A percentile compares a stretch with the other conserved stretches of the same genome.
Conservation (phyloP, 2,797 vertebrate genomes). For the Enteromius unitaeniatus region DNA sequence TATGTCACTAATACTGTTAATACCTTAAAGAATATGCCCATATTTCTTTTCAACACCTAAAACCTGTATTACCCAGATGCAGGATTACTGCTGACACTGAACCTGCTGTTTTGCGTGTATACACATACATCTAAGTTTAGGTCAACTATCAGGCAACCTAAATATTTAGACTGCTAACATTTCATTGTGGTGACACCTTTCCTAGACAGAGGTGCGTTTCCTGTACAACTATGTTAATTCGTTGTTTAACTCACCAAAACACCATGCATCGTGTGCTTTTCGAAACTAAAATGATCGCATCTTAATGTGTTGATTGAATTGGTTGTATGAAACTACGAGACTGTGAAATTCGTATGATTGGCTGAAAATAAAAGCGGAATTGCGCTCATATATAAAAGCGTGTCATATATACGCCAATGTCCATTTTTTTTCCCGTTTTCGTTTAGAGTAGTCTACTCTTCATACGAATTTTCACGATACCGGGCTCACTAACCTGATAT, state of each 20-base stretch:
- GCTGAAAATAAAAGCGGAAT: not conserved
- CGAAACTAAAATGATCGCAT: not conserved
- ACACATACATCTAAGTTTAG: conserved; percentile 27
- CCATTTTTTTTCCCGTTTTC: too few relatives aligned
- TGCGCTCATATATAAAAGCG: too few relatives aligned
- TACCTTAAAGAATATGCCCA: not conserved
- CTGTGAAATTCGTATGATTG: not conserved
- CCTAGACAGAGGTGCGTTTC: not conserved
- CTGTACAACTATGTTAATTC: not conserved
- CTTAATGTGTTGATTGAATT: not conserved
- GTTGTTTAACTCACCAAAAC: not conserved
- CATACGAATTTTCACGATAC: too few relatives aligned
- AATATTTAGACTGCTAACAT: conserved; percentile 36
- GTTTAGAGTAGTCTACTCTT: too few relatives aligned
- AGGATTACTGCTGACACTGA: not conserved
- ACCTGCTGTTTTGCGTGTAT: conserved; percentile 22
- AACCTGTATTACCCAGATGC: conserved; percentile 32
- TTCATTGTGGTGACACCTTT: conserved; percentile 14
- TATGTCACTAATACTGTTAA: conserved; percentile 5
- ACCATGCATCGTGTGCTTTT: not conserved
- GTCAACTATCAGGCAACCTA: conserved; percentile 18
- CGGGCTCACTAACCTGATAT: not conserved
- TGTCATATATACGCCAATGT: too few relatives aligned
- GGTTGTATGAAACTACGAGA: too few relatives aligned
- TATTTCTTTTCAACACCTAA: conserved; percentile 22